phyloP scores from a whole-genome alignment of 2,888 invertebrate species.

The Cephalotes varians region DNA sequence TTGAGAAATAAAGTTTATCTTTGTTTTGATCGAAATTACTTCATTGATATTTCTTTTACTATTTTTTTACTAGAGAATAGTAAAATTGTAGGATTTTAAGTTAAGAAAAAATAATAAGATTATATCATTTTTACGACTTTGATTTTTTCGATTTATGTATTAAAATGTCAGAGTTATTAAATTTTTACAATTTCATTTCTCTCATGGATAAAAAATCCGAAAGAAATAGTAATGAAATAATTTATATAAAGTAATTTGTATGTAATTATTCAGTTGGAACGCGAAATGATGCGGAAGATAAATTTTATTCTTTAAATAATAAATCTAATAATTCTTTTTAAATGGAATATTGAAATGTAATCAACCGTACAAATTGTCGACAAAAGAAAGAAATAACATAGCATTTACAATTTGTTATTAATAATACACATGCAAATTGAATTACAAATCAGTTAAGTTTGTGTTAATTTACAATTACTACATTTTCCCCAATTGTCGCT shows the following conservation, averaged over 20 bases:
- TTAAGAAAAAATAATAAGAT: not conserved
- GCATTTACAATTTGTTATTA: not conserved
- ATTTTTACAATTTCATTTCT: not conserved
- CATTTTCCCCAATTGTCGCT: no score
- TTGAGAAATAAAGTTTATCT: not conserved
- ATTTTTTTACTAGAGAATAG: not conserved
- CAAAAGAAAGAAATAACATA: not conserved
- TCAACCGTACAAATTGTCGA: not conserved
- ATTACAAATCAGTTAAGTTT: not conserved
- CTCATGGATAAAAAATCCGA: not conserved
- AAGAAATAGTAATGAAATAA: not conserved
- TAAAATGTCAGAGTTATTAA: not conserved
- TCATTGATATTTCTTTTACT: not conserved
- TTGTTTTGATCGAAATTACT: not conserved
- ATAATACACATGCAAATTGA: not conserved
- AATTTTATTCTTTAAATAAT: not conserved
- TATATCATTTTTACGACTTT: not conserved
- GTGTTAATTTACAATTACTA: constrained; percentile 1
- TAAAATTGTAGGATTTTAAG: not conserved
- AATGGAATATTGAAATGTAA: not conserved
- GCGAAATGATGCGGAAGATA: not conserved
- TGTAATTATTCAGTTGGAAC: not conserved
- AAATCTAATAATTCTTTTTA: not conserved
- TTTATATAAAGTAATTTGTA: not conserved
- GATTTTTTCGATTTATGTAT: not conserved